Evolutionary conservation across 2,888 invertebrate species (phyloP).

Genomic region (Eilema griseolum): DNA sequence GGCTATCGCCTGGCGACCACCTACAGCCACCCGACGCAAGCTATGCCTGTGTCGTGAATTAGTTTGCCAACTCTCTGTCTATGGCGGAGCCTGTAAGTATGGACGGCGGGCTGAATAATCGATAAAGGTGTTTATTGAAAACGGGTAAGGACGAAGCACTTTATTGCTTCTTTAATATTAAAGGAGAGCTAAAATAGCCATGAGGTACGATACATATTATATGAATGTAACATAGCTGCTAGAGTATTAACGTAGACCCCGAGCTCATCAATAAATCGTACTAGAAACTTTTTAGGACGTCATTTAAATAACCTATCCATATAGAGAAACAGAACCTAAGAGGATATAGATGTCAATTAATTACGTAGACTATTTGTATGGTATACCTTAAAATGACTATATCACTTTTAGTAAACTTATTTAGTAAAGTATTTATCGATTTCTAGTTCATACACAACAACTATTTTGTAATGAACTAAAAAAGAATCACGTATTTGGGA

Average conservation of each 20-base stretch:
- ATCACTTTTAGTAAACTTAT: too few relatives aligned
- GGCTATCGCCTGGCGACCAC: conserved; percentile 82
- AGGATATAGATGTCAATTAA: not conserved
- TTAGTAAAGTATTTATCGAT: too few relatives aligned
- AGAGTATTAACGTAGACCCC: conserved; percentile 15
- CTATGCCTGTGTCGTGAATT: conserved; percentile 87
- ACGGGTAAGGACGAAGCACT: conserved; percentile 84
- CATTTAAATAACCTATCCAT: not conserved
- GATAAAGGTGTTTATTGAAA: conserved; percentile 88
- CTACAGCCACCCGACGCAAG: conserved; percentile 82
- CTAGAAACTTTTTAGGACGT: not conserved
- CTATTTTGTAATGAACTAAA: too few relatives aligned
- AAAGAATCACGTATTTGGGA: too few relatives aligned
- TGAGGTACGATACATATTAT: conserved; percentile 37
- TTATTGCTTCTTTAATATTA: conserved; percentile 86
- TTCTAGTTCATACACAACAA: too few relatives aligned
- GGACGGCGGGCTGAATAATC: conserved; percentile 86
- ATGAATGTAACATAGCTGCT: conserved; percentile 24
- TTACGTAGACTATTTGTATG: not conserved
- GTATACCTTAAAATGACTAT: not conserved
- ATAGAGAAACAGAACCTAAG: not conserved
- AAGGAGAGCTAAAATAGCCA: conserved; percentile 64
- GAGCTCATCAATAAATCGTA: not conserved
- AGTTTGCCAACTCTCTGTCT: conserved; percentile 87
- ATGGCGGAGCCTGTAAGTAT: conserved; percentile 86